phyloP scores from a whole-genome alignment of 2,113 vertebrate genomes.

The Albula glossodonta region DNA sequence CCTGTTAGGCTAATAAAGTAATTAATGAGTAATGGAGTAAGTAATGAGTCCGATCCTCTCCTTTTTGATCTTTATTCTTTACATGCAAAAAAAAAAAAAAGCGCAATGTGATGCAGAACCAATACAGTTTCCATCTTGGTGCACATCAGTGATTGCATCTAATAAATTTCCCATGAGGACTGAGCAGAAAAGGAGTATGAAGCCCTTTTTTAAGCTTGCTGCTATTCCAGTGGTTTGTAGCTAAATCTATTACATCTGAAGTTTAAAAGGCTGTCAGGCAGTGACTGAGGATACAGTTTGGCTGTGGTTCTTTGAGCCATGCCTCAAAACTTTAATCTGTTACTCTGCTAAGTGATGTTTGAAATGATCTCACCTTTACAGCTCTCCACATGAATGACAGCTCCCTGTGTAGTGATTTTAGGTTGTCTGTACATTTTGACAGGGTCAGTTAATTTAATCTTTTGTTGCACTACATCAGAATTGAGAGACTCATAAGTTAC shows the following conservation, averaged over 20 bases:
- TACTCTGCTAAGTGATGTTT: not conserved
- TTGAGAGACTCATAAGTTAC: not conserved
- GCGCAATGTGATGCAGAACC: not conserved
- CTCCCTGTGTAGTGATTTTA: constrained; percentile 32
- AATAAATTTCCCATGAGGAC: not conserved
- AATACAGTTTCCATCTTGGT: not conserved
- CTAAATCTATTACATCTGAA: not conserved
- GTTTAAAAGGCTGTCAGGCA: not conserved
- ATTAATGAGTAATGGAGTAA: constrained; percentile 7
- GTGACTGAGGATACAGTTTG: not conserved
- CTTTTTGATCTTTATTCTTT: not conserved
- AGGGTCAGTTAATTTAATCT: constrained; percentile 31
- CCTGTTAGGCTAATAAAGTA: constrained; percentile 1
- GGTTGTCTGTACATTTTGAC: constrained; percentile 27
- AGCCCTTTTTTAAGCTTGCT: not conserved
- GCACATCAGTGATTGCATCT: not conserved
- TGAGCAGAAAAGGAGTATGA: not conserved
- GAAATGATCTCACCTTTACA: constrained; percentile 28
- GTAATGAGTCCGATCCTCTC: not conserved
- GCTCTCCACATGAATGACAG: constrained; percentile 23
- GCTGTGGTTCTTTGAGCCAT: not conserved
- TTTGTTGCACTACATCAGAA: not conserved
- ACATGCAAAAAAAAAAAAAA: not conserved
- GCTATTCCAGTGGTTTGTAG: not conserved
- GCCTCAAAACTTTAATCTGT: constrained; percentile 9